Conservation (phyloP, 2,888 invertebrate genomes). For the Oscheius myriophilus region DNA sequence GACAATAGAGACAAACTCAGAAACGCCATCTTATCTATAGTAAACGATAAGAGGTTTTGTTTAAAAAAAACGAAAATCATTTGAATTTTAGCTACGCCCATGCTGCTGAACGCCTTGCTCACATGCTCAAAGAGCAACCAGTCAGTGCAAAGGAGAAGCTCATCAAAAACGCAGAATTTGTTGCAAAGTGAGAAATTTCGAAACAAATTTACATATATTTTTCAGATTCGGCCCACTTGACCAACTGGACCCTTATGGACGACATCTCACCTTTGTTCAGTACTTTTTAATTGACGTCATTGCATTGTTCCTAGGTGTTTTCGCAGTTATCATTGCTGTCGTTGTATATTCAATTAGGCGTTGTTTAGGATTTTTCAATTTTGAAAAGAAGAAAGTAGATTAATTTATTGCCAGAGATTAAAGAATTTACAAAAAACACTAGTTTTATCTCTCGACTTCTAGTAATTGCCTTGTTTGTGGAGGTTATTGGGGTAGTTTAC, state of each 20-base stretch:
- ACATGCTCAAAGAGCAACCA: neutral
- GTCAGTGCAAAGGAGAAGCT: neutral
- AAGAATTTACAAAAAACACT: no score
- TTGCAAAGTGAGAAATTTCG: neutral
- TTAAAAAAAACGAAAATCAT: no score
- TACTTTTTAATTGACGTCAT: neutral
- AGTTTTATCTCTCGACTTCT: no score
- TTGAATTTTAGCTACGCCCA: no score
- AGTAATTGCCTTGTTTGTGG: no score
- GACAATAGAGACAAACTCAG: conserved; percentile 21
- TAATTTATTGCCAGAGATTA: no score
- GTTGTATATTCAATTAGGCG: neutral
- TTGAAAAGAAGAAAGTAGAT: no score
- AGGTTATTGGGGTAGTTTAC: no score
- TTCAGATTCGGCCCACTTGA: neutral
- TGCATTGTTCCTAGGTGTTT: neutral
- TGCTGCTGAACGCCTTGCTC: neutral
- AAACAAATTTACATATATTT: neutral
- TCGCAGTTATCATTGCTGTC: neutral
- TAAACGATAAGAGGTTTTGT: no score
- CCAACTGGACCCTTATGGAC: conserved; percentile 1
- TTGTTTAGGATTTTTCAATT: no score
- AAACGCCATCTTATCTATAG: conserved; percentile 2
- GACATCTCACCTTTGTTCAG: neutral
- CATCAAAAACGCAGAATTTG: neutral